Base-by-base conservation (phyloP, 1,140 invertebrate genomes). In the Microplitis demolitor region DNA sequence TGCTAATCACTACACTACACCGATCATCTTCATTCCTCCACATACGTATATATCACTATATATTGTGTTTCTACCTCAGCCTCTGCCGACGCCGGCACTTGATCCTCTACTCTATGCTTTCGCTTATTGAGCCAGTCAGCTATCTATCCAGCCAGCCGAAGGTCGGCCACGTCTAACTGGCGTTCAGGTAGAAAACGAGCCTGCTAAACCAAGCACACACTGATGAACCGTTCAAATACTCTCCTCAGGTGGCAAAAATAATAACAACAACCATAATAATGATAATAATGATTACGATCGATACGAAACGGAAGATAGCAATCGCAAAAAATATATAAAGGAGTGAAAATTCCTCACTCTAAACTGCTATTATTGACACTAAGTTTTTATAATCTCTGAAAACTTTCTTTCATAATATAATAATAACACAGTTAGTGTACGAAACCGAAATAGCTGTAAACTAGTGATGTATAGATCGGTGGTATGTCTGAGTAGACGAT, bases 1-100 rank as follows among this genome's bases (percentile, higher is more conserved):
- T 84, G 78, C 75, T 83, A 81, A 83, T 83, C 77, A 77, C 53
- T 56, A 64, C 6, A 58, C 60, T 71, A 13, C 62, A 24, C 35
- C 45, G 51, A 51, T 58, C 33, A 31, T 63, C 69, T 35, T 64
- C 61, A 64, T 34, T 62, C 16, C 50, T n/a, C 11, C 51, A 61
- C 9, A 13, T 53, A n/a, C 35, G 33, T 24, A 24, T 24, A 24
- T 24, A 24, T 37, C 70, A 53, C 70, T 53, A 3, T 14, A 13
- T 4, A 9, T 35, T n/a, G 14, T 0, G n/a, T 50, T 14, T 66
- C 61, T n/a, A 35, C 37, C 35, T 45, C 53, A 62, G 24, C 14
- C 37, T 60, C 58, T 39, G 39, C 33, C 31, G 24, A 37, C 45
- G 14, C 16, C 13, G 51, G 6, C 8, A 50, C 24, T 24, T 24